A percentile compares a stretch with the other conserved stretches of the same genome.
These are phyloP conservation scores for Nemotelus nigrinus DNA, from an alignment of 2,888 invertebrate genomes.

Conservation along the genomic window DNA sequence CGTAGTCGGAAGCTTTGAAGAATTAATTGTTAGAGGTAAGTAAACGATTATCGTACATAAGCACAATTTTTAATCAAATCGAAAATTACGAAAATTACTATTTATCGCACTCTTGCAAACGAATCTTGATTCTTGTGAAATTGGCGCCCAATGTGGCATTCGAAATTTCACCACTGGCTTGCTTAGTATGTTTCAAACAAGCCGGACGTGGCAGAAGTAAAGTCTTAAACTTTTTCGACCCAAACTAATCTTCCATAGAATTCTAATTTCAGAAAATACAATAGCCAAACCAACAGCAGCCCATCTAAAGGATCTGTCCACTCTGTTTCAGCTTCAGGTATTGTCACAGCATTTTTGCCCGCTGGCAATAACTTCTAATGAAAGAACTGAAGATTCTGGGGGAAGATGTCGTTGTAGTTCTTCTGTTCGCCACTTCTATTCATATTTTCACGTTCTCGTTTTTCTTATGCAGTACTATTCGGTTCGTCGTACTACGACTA, in stretches of 20 bases:
- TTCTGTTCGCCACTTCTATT: neutral
- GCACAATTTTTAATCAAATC: neutral
- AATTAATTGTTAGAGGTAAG: slow-evolving; percentile 82
- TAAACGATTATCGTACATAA: slow-evolving; percentile 45
- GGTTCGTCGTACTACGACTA: no score
- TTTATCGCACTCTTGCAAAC: no score
- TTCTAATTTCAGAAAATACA: no score
- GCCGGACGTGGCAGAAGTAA: no score
- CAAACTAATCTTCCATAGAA: no score
- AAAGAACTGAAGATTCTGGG: slow-evolving; percentile 28
- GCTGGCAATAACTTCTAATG: slow-evolving; percentile 42
- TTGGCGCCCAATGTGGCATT: no score
- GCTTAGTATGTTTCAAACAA: no score
- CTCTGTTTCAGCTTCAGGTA: slow-evolving; percentile 4
- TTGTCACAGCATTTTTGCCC: slow-evolving; percentile 40
- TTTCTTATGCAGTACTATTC: slow-evolving; percentile 6
- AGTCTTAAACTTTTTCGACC: no score
- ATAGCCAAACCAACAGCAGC: no score
- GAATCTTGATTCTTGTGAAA: no score
- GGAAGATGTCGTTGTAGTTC: neutral
- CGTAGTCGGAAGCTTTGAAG: slow-evolving; percentile 91
- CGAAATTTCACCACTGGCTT: no score
- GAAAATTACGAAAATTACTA: slow-evolving; percentile 30
- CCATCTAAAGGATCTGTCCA: no score
- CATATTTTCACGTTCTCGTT: slow-evolving; percentile 41